These are phyloP conservation scores for Ptychobarbus kaznakovi DNA, from an alignment of 2,797 vertebrate genomes.

Conservation along the genomic window DNA sequence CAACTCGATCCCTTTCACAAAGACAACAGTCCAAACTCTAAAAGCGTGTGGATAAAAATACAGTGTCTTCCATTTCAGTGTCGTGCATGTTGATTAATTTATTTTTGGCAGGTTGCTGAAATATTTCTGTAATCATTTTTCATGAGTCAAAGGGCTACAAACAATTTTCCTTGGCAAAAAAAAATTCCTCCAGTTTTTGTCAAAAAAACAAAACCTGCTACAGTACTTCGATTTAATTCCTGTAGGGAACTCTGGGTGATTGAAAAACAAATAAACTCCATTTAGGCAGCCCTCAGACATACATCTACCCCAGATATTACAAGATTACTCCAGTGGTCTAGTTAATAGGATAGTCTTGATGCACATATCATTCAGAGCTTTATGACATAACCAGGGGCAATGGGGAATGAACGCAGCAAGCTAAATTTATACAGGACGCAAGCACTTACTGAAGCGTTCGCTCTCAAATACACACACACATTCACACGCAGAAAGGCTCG, in stretches of 20 bases:
- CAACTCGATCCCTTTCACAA: background rate
- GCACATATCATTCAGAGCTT: constrained; percentile 55
- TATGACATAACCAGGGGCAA: constrained; percentile 88
- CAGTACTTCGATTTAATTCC: constrained; percentile 59
- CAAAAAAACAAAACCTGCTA: constrained; percentile 47
- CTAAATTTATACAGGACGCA: constrained; percentile 94
- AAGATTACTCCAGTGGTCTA: constrained; percentile 56
- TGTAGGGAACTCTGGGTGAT: constrained; percentile 62
- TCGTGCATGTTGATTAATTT: constrained; percentile 70
- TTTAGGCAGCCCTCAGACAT: constrained; percentile 58
- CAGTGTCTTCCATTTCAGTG: constrained; percentile 63
- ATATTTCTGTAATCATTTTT: constrained; percentile 74
- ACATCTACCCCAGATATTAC: constrained; percentile 58
- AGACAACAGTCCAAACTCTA: constrained; percentile 74
- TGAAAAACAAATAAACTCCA: constrained; percentile 59
- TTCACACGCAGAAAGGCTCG: constrained; percentile 82
- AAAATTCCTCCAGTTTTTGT: constrained; percentile 36
- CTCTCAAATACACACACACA: constrained; percentile 67
- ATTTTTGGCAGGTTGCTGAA: constrained; percentile 73
- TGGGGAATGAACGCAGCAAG: constrained; percentile 83
- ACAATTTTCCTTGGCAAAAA: constrained; percentile 68
- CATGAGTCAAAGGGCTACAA: constrained; percentile 63
- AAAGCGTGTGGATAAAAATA: constrained; percentile 71
- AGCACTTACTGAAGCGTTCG: constrained; percentile 89
- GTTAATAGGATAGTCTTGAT: constrained; percentile 42